Conservation (phyloP, 2,797 vertebrate species). For the Sebastes ruberrimus region DNA sequence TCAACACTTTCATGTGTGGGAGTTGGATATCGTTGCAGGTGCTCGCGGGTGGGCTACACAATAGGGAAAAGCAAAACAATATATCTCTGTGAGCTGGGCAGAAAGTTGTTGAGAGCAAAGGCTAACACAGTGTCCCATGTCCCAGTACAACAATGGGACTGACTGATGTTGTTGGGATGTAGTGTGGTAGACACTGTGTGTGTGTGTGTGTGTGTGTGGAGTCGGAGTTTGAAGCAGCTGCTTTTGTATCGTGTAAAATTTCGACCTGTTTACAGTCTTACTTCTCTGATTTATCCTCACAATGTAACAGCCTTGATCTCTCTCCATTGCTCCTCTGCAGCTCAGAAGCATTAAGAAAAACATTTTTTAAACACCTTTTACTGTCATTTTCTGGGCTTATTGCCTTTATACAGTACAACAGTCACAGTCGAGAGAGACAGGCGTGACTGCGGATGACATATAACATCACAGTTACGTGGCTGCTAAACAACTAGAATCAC, state of each 20-base stretch:
- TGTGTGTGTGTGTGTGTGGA: not conserved
- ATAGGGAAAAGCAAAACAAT: conserved; percentile 47
- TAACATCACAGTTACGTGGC: not conserved
- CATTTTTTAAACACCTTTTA: conserved; percentile 5
- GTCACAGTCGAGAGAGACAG: not conserved
- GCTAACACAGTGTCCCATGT: conserved; percentile 30
- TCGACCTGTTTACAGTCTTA: conserved; percentile 16
- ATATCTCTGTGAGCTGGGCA: conserved; percentile 30
- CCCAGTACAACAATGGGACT: conserved; percentile 35
- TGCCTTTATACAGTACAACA: not conserved
- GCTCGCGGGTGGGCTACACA: conserved; percentile 35
- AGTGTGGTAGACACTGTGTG: not conserved
- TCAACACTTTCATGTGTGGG: conserved; percentile 34
- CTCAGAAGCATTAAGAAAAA: conserved; percentile 22
- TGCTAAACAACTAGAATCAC: not conserved
- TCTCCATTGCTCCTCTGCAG: conserved; percentile 15
- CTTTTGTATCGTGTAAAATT: conserved; percentile 8
- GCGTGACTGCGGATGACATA: not conserved
- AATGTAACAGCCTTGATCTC: conserved; percentile 22
- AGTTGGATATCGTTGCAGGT: conserved; percentile 47
- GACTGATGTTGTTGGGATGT: conserved; percentile 35
- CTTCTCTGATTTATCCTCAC: conserved; percentile 35
- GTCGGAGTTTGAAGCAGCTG: conserved; percentile 8
- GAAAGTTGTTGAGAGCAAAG: conserved; percentile 50
- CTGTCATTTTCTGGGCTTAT: not conserved